Evolutionary conservation across 2,888 invertebrate species (phyloP).

Genomic region (Ichneumoninae sp.): DNA sequence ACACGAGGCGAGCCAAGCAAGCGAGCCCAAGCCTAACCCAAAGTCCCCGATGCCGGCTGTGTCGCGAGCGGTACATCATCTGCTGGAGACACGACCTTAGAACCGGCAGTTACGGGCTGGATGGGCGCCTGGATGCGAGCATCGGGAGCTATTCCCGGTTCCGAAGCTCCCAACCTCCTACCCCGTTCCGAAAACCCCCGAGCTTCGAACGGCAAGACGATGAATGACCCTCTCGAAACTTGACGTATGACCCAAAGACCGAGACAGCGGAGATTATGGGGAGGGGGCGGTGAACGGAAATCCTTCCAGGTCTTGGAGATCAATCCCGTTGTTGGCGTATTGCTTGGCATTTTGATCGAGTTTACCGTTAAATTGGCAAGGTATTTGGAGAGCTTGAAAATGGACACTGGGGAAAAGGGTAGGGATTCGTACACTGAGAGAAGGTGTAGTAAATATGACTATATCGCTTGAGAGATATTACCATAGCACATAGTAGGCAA

Average conservation of each 20-base stretch:
- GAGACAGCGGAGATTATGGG: constrained; percentile 26
- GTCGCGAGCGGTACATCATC: constrained; percentile 76
- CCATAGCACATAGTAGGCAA: too few species aligned
- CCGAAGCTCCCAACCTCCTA: constrained; percentile 32
- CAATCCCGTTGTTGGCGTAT: not conserved
- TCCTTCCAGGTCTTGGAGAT: constrained; percentile 4
- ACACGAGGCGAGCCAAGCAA: not conserved
- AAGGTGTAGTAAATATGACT: too few species aligned
- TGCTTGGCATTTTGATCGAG: not conserved
- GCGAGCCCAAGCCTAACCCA: constrained; percentile 22
- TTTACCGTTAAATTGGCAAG: not conserved
- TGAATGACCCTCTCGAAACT: constrained; percentile 61
- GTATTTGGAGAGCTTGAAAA: not conserved
- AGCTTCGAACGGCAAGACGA: constrained; percentile 51
- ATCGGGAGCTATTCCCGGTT: constrained; percentile 44
- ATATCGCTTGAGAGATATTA: too few species aligned
- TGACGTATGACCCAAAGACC: constrained; percentile 52
- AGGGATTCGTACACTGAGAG: too few species aligned
- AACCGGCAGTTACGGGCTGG: constrained; percentile 61
- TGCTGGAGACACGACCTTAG: constrained; percentile 74
- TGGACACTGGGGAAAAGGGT: not conserved
- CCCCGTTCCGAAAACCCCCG: not conserved
- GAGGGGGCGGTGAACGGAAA: not conserved
- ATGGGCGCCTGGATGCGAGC: constrained; percentile 57
- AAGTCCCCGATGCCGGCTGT: constrained; percentile 56